Percentiles rank a stretch among this genome's conserved stretches.
Conservation (phyloP, 1,140 invertebrate genomes). For the Episyrphus balteatus region DNA sequence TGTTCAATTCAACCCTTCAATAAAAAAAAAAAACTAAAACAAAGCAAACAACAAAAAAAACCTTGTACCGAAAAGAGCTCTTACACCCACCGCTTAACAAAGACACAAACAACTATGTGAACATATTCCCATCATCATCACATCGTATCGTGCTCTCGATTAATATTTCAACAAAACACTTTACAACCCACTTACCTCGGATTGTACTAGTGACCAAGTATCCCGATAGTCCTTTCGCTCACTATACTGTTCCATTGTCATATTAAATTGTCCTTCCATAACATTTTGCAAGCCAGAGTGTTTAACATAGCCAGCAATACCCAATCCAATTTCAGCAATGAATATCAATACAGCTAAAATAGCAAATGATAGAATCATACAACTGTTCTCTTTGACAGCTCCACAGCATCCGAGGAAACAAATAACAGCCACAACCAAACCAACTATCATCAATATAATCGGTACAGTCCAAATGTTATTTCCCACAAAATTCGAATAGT, state of each 20-base stretch:
- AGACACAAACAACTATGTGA: neutral
- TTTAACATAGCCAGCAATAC: slow-evolving; percentile 74
- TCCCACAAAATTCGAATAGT: slow-evolving; percentile 56
- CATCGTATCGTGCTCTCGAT: neutral
- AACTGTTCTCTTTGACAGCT: slow-evolving; percentile 73
- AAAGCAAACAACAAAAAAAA: slow-evolving; percentile 1
- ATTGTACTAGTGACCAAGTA: slow-evolving; percentile 67
- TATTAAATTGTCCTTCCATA: slow-evolving; percentile 53
- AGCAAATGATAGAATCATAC: slow-evolving; percentile 83
- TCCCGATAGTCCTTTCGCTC: slow-evolving; percentile 46
- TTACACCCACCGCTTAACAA: too few species aligned
- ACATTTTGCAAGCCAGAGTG: slow-evolving; percentile 54
- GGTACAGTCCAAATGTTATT: slow-evolving; percentile 58
- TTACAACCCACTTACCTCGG: slow-evolving; percentile 46
- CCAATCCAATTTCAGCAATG: slow-evolving; percentile 69
- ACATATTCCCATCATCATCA: neutral
- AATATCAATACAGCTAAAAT: slow-evolving; percentile 72
- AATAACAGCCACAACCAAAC: slow-evolving; percentile 69
- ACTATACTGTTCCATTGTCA: slow-evolving; percentile 55
- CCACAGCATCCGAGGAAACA: slow-evolving; percentile 85
- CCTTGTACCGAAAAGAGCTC: neutral
- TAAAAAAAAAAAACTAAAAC: slow-evolving; percentile 2
- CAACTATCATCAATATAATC: slow-evolving; percentile 71
- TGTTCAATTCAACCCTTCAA: neutral
- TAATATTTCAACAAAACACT: neutral